Evolutionary conservation across 2,888 invertebrate genomes (phyloP).

Genomic region (Elegia similella): DNA sequence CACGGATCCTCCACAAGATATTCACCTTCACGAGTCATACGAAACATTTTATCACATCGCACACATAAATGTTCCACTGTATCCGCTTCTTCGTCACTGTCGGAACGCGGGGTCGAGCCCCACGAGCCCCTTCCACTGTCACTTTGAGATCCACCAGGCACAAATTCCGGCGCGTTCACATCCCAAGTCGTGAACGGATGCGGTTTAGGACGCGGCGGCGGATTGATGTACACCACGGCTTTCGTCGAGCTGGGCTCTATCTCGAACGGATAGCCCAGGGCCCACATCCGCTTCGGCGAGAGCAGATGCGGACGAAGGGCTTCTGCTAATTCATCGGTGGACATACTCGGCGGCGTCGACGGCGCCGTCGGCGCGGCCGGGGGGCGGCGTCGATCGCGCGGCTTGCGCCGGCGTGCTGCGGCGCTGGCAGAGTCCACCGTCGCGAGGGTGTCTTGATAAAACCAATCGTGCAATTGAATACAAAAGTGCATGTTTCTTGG

Average conservation of each 20-base stretch:
- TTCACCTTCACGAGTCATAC: conserved; percentile 85
- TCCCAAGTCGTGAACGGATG: conserved; percentile 74
- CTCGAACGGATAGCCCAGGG: conserved; percentile 88
- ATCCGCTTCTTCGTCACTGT: conserved; percentile 81
- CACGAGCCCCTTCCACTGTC: conserved; percentile 80
- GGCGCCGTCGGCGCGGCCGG: conserved; percentile 72
- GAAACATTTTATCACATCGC: conserved; percentile 87
- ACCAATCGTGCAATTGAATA: conserved; percentile 73
- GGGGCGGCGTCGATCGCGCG: conserved; percentile 65
- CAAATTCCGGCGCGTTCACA: conserved; percentile 86
- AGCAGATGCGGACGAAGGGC: conserved; percentile 84
- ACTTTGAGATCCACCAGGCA: conserved; percentile 78
- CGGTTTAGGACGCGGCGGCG: conserved; percentile 70
- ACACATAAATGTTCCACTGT: conserved; percentile 84
- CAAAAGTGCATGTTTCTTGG: conserved; percentile 72
- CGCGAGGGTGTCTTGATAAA: conserved; percentile 75
- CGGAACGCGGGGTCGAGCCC: conserved; percentile 79
- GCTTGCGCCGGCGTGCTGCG: conserved; percentile 67
- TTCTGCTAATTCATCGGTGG: conserved; percentile 80
- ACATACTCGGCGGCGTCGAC: conserved; percentile 75
- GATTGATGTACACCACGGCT: conserved; percentile 84
- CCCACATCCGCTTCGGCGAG: conserved; percentile 82
- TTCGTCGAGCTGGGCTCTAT: conserved; percentile 81
- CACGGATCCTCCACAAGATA: conserved; percentile 89
- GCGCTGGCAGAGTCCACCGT: conserved; percentile 66